Conservation (phyloP, 2,113 vertebrate genomes). For the Brachionichthys hirsutus region DNA sequence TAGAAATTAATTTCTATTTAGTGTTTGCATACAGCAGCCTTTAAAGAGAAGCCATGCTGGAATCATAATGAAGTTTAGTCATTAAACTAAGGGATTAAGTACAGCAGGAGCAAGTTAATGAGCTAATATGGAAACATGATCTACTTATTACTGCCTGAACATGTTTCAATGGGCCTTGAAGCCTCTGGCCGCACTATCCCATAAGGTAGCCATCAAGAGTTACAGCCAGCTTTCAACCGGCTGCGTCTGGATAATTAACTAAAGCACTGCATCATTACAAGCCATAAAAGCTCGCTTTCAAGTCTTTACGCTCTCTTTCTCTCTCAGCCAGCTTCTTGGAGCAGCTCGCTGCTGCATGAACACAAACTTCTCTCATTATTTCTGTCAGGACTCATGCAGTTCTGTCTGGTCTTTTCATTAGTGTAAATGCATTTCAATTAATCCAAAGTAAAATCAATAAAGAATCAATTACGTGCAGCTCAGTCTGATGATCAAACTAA, state of each 20-base stretch:
- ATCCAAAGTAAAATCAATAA: no score
- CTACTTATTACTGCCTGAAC: conserved; percentile 29
- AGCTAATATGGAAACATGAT: conserved; percentile 42
- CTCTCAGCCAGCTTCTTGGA: neutral
- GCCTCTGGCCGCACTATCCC: conserved; percentile 14
- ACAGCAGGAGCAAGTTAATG: conserved; percentile 36
- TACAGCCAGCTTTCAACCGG: conserved; percentile 3
- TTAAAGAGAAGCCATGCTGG: conserved; percentile 6
- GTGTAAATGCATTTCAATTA: no score
- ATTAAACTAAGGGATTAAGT: conserved; percentile 34
- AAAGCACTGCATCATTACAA: conserved; percentile 7
- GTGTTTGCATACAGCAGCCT: conserved; percentile 4
- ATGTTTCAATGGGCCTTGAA: conserved; percentile 31
- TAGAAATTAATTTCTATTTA: conserved; percentile 21
- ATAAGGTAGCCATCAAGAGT: conserved; percentile 21
- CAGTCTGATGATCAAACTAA: no score
- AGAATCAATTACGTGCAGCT: no score
- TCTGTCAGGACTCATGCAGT: no score
- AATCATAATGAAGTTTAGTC: conserved; percentile 17
- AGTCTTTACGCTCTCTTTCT: conserved; percentile 1
- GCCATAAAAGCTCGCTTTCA: neutral
- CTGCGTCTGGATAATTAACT: conserved; percentile 25
- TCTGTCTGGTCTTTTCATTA: no score
- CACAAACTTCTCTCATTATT: no score
- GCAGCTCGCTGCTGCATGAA: no score